Base-by-base conservation (phyloP, 1,140 invertebrate genomes). In the Globodera ellingtonae region DNA sequence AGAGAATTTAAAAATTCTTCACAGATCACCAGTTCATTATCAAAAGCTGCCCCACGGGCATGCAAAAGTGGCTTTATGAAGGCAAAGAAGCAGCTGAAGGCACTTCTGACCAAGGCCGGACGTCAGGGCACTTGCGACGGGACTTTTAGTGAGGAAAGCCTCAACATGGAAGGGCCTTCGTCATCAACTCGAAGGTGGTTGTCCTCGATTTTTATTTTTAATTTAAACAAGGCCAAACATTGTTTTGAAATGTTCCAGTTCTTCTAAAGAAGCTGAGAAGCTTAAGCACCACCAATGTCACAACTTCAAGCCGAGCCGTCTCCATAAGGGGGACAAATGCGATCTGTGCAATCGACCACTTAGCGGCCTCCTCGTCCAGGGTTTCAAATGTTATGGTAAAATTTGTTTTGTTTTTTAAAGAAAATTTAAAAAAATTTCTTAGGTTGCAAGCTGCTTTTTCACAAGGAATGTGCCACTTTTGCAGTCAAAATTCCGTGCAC, bases 361-460 rank as follows among this genome's bases (percentile, higher is more conserved):
- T 92, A 93, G 94, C 89, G 92, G 87, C 35, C 72, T 95, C 84
- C 92, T 94, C 56, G 93, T 93, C 6, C 93, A 94, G 84, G 94
- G 94, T 0, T 93, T 94, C 87, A 94, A 94, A 79, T 96, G 95
- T 87, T 83, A n/a, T 52, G 82, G 79, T 80, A 79, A 79, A 21
- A 9, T 10, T 24, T 24, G 24, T 24, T 24, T 24, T 24, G 24
- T 24, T 24, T 44, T 47, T 74, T 18, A 59, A 59, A 59, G 6
- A 59, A 59, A 59, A 59, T 59, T 18, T 59, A 6, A 7, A 59
- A 59, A 59, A 59, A 59, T 67, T 84, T 88, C 24, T 65, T 84
- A 90, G 93, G 93, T 84, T 96, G 94, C 89, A 94, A 94, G 88
- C 92, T 94, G 78, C 89, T 94, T 1, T 95, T 94, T 89, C 94